Evolutionary conservation across 1,140 invertebrate genomes (phyloP).

Genomic region (Caenorhabditis briggsae): DNA sequence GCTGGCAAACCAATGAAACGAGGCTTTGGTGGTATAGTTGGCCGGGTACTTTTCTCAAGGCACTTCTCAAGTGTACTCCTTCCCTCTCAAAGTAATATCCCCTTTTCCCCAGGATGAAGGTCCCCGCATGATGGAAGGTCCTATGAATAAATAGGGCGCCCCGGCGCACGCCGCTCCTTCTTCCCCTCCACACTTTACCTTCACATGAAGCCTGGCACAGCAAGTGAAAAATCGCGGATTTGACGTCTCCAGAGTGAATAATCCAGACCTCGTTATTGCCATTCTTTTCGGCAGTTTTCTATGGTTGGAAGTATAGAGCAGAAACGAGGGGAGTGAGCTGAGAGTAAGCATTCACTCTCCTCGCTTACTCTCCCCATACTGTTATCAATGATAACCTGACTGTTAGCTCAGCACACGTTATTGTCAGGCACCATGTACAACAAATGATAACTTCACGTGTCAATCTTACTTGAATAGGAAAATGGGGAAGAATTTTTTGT

Average conservation of each 20-base stretch:
- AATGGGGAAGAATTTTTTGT: neutral
- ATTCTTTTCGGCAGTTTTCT: conserved; percentile 45
- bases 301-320: conserved; percentile 42
- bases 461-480: conserved; percentile 15
- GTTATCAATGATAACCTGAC: neutral
- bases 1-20: neutral
- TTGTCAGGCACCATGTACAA: neutral
- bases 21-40: neutral
- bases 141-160: neutral
- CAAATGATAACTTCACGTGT: neutral
- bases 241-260: conserved; percentile 58
- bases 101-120: neutral
- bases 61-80: conserved; percentile 1
- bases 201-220: conserved; percentile 40
- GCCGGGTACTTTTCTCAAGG: neutral
- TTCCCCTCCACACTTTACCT: conserved; percentile 25
- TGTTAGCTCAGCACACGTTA: neutral
- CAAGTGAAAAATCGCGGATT: conserved; percentile 58
- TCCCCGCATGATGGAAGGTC: neutral
- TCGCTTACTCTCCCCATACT: neutral
- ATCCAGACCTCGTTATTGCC: conserved; percentile 48
- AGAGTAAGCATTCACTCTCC: conserved; percentile 9
- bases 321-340: conserved; percentile 27
- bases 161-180: too few relatives aligned
- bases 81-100: neutral